phyloP scores from a whole-genome alignment of 2,113 vertebrate genomes.

The Epinephelus lanceolatus region DNA sequence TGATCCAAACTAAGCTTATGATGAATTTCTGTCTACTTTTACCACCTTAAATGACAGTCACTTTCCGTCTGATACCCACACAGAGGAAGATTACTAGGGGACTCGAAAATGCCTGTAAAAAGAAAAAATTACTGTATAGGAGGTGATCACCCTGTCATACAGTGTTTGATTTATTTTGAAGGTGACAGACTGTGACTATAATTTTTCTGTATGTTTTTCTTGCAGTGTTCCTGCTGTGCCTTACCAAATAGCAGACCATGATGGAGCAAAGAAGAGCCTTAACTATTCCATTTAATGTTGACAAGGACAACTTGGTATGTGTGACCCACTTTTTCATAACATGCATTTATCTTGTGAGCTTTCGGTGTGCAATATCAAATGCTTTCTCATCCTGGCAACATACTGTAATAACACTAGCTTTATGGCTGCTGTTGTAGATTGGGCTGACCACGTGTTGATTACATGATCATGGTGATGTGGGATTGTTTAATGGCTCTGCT shows the following conservation, averaged over 20 bases:
- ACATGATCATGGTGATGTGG: neutral
- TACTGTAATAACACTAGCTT: neutral
- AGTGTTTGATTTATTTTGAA: neutral
- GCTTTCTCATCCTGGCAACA: neutral
- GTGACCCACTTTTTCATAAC: neutral
- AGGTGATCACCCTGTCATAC: neutral
- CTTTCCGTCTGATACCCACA: too few species aligned
- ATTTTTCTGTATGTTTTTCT: neutral
- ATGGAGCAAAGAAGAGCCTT: slow-evolving; percentile 78
- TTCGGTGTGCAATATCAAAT: neutral
- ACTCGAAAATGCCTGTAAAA: too few species aligned
- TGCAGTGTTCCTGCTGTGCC: slow-evolving; percentile 53
- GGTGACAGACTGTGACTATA: neutral
- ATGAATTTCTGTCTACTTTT: too few species aligned
- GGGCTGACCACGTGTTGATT: neutral
- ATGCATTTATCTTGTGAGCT: neutral
- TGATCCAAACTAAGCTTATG: too few species aligned
- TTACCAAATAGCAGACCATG: slow-evolving; percentile 38
- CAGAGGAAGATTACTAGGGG: too few species aligned
- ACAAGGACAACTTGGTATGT: slow-evolving; percentile 72
- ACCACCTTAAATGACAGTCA: too few species aligned
- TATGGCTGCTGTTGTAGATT: neutral
- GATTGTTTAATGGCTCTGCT: neutral
- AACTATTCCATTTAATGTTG: slow-evolving; percentile 70
- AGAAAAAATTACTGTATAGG: too few species aligned